Conservation (phyloP, 2,113 vertebrate species). For the Vicugna pacos region DNA sequence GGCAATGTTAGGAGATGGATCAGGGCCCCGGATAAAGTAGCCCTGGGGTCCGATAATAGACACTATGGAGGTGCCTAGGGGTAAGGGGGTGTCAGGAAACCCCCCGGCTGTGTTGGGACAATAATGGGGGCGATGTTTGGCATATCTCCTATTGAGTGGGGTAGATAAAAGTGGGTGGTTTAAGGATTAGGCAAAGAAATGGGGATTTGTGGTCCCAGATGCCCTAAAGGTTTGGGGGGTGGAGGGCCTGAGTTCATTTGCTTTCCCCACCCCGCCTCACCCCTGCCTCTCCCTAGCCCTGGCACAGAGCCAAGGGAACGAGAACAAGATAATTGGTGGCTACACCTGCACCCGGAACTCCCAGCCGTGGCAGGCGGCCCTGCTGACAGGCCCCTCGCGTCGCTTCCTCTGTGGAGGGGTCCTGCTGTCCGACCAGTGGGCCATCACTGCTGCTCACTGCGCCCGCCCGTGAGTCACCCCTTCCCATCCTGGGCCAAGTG, state of each 20-base stretch:
- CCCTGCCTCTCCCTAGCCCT: background rate
- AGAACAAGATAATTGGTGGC: conserved; percentile 79
- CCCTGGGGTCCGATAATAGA: no score
- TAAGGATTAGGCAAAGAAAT: background rate
- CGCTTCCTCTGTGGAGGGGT: conserved; percentile 71
- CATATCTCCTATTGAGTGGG: fast-evolving
- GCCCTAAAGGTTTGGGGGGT: fast-evolving
- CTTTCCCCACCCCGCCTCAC: background rate
- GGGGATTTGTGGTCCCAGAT: background rate
- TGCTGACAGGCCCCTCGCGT: background rate
- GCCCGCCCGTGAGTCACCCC: conserved; percentile 73
- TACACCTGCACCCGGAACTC: conserved; percentile 68
- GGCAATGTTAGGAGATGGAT: fast-evolving
- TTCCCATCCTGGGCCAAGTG: background rate
- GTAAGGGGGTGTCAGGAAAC: background rate
- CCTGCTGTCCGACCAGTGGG: conserved; percentile 72
- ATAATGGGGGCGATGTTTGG: fast-evolving
- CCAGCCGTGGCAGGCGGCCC: conserved; percentile 79
- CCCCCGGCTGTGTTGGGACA: no score
- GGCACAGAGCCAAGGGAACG: conserved; percentile 38
- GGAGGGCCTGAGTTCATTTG: background rate
- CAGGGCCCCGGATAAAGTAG: background rate
- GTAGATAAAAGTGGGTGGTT: no score
- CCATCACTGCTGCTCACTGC: conserved; percentile 80
- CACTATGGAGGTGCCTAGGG: no score